Evolutionary conservation across 2,113 vertebrate species (phyloP).

Genomic region (Bujurquina vittata): DNA sequence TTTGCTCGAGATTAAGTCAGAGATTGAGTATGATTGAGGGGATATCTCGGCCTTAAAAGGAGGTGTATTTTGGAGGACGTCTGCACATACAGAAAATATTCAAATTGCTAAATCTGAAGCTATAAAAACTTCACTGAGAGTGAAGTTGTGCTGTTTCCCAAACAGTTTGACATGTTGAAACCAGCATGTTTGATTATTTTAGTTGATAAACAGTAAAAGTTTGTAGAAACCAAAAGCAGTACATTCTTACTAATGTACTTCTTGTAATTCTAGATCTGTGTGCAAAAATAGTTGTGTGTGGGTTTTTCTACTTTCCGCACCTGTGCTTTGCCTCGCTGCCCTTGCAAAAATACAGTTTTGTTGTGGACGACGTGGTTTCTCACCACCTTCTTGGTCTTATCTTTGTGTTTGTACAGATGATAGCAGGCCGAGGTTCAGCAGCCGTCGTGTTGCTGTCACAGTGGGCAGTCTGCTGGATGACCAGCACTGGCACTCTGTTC

Average conservation of each 20-base stretch:
- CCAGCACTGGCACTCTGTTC: constrained; percentile 95
- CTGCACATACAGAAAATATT: neutral
- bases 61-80: neutral
- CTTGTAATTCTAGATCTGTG: neutral
- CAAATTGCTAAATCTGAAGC: neutral
- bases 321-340: too few relatives aligned
- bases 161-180: neutral
- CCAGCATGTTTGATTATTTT: neutral
- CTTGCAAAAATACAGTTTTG: neutral
- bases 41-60: neutral
- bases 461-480: constrained; percentile 96
- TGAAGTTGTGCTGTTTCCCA: neutral
- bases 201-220: too few relatives aligned
- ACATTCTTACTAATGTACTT: neutral
- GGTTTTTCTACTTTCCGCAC: too few relatives aligned
- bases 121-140: neutral
- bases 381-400: neutral
- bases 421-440: constrained; percentile 84
- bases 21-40: constrained; percentile 1
- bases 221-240: neutral
- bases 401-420: constrained; percentile 80
- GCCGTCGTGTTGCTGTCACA: constrained; percentile 80
- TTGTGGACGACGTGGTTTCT: neutral
- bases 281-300: too few relatives aligned
- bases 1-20: neutral